phyloP scores from a whole-genome alignment of 2,113 vertebrate genomes.

The Origma solitaria region DNA sequence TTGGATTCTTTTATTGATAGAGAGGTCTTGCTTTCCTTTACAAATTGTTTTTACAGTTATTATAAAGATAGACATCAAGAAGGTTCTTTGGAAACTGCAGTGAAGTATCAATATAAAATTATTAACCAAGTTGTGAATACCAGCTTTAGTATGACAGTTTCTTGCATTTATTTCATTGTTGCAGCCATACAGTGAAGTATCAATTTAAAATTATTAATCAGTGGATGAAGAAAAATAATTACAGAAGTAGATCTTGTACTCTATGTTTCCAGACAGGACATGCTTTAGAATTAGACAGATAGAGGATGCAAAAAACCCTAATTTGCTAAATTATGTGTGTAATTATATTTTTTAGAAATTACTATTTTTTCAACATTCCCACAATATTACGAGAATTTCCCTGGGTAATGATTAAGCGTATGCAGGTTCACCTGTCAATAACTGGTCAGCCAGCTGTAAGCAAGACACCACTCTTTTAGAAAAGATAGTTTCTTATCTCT shows the following conservation, averaged over 20 bases:
- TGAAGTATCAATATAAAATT: neutral
- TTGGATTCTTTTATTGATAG: neutral
- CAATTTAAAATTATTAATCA: too few relatives aligned
- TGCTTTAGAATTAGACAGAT: neutral
- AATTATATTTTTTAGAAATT: neutral
- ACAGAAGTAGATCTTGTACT: neutral
- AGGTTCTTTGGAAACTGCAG: neutral
- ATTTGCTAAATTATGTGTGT: neutral
- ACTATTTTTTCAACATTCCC: neutral
- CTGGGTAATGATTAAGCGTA: neutral
- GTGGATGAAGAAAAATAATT: neutral
- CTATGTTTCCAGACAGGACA: neutral
- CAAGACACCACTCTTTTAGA: neutral
- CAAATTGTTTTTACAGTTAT: neutral
- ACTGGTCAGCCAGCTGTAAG: fast-evolving
- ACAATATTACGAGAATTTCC: neutral
- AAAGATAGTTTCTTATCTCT: neutral
- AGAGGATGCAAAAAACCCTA: neutral
- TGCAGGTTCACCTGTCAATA: neutral
- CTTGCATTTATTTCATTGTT: neutral
- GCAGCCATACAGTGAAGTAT: too few relatives aligned
- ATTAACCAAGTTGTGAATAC: neutral
- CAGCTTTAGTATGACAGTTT: neutral
- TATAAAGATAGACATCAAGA: neutral
- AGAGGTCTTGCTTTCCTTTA: neutral